Evolutionary conservation across 1,140 invertebrate genomes (phyloP).

Genomic region (Tetramorium alpestre): DNA sequence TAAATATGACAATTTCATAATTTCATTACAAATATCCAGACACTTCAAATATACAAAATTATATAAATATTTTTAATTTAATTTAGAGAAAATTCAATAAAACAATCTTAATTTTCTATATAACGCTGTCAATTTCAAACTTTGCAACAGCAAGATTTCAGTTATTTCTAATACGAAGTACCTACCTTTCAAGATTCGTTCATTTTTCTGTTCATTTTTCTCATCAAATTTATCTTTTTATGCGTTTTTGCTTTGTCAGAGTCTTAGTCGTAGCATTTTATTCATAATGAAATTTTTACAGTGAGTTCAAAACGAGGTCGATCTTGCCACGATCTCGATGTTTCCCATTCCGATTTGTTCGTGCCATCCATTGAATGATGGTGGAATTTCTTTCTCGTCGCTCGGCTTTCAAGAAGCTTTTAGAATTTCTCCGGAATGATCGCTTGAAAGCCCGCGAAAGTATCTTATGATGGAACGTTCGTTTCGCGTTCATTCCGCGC

Average conservation of each 20-base stretch:
- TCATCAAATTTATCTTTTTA: constrained; percentile 23
- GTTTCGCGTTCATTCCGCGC: constrained; percentile 53
- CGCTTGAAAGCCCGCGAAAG: constrained; percentile 53
- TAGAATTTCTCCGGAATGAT: constrained; percentile 56
- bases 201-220: constrained; percentile 1
- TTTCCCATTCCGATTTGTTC: constrained; percentile 52
- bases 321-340: constrained; percentile 51
- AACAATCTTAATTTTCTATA: not conserved
- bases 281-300: constrained; percentile 34
- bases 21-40: not conserved
- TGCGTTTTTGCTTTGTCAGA: not conserved
- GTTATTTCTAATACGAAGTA: not conserved
- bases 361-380: constrained; percentile 55
- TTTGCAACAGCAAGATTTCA: not conserved
- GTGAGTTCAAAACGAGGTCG: constrained; percentile 41
- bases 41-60: not conserved
- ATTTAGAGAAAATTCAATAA: not conserved
- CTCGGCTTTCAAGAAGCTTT: constrained; percentile 61
- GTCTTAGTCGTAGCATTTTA: constrained; percentile 24
- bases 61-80: not conserved
- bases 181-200: not conserved
- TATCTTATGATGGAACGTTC: constrained; percentile 53
- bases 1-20: not conserved
- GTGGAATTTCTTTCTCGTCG: constrained; percentile 51
- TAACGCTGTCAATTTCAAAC: not conserved